Conservation (phyloP, 2,888 invertebrate species). For the Zaprionus obscuricornis region DNA sequence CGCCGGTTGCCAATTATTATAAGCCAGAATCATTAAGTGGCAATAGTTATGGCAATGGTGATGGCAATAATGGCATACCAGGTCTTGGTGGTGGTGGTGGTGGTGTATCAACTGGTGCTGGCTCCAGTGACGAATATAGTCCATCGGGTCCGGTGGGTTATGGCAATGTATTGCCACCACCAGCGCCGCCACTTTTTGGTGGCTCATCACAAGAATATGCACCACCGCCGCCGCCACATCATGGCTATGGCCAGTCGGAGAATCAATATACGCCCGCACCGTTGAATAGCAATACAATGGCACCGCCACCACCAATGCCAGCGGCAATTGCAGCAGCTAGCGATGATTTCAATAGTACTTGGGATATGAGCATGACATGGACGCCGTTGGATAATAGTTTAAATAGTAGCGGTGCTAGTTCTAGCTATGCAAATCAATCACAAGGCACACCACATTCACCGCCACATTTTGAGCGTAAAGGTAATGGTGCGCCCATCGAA, state of each 20-base stretch:
- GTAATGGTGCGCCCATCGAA: constrained; percentile 84
- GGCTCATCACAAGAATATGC: constrained; percentile 52
- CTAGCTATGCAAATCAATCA: constrained; percentile 49
- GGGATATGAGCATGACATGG: constrained; percentile 84
- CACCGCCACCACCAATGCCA: constrained; percentile 67
- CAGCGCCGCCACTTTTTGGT: constrained; percentile 65
- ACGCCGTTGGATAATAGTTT: constrained; percentile 78
- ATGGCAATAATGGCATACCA: constrained; percentile 48
- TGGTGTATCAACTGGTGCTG: constrained; percentile 3
- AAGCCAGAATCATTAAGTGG: constrained; percentile 82
- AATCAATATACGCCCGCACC: constrained; percentile 75
- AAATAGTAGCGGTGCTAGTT: constrained; percentile 80
- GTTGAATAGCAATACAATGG: constrained; percentile 45
- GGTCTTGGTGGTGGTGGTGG: constrained; percentile 46
- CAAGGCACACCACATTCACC: constrained; percentile 87
- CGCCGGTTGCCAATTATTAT: constrained; percentile 84
- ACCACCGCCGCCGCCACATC: constrained; percentile 80
- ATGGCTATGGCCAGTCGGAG: constrained; percentile 60
- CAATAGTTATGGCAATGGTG: constrained; percentile 54
- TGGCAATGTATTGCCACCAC: constrained; percentile 62
- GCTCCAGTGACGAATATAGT: constrained; percentile 46
- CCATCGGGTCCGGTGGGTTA: constrained; percentile 54
- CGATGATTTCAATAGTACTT: constrained; percentile 83
- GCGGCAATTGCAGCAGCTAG: constrained; percentile 25
- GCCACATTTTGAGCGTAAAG: constrained; percentile 87